phyloP scores from a whole-genome alignment of 2,888 invertebrate species.

The Empis stercorea region DNA sequence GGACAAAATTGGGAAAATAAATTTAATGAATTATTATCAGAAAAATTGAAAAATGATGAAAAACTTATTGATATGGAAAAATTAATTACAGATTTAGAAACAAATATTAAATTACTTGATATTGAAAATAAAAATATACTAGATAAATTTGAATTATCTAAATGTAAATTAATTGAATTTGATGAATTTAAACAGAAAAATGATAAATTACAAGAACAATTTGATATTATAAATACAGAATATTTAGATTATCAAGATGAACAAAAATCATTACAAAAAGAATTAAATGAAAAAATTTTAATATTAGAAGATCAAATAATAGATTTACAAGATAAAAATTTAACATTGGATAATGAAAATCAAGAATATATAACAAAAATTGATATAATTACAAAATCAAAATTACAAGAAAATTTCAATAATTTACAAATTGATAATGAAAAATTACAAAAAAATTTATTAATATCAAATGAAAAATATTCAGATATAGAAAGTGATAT shows the following conservation, averaged over 20 bases:
- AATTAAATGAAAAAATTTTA: slow-evolving; percentile 18
- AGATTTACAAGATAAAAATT: slow-evolving; percentile 10
- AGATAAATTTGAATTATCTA: slow-evolving; percentile 10
- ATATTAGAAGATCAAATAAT: slow-evolving; percentile 1
- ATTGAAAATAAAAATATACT: slow-evolving; percentile 5
- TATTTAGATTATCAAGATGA: slow-evolving; percentile 18
- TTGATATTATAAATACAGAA: slow-evolving; percentile 8
- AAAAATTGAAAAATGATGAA: slow-evolving; percentile 16
- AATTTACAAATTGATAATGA: neutral
- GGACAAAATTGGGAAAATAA: slow-evolving; percentile 17
- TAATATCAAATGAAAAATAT: neutral
- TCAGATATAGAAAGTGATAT: neutral
- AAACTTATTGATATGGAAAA: slow-evolving; percentile 18
- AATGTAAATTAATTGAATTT: slow-evolving; percentile 10
- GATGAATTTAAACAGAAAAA: slow-evolving; percentile 11
- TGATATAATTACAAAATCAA: neutral
- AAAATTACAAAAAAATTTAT: neutral
- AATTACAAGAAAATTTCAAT: neutral
- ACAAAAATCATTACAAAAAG: slow-evolving; percentile 21
- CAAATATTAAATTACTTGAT: slow-evolving; percentile 17
- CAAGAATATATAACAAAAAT: slow-evolving; percentile 13
- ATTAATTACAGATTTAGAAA: slow-evolving; percentile 18
- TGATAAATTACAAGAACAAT: slow-evolving; percentile 14
- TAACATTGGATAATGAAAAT: neutral
- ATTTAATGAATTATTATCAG: slow-evolving; percentile 21